Evolutionary conservation across 2,797 vertebrate genomes (phyloP).

Genomic region (Chaunax sp.): DNA sequence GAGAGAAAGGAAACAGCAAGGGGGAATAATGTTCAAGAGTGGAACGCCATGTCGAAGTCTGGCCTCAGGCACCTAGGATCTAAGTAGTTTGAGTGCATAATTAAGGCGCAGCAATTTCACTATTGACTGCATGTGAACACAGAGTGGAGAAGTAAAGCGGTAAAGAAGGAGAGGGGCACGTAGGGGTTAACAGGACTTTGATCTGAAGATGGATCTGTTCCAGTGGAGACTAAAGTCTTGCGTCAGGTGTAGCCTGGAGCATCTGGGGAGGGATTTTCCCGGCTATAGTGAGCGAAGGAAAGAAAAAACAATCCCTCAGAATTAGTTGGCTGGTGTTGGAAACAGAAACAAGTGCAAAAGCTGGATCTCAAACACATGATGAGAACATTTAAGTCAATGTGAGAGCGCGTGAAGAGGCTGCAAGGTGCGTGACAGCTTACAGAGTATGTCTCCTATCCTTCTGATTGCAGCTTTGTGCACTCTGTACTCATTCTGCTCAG

Average conservation of each 20-base stretch:
- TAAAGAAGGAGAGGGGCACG: background rate
- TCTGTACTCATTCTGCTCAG: constrained; percentile 70
- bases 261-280: constrained; percentile 70
- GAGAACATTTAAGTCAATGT: background rate
- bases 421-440: constrained; percentile 62
- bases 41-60: constrained; percentile 34
- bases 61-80: constrained; percentile 14
- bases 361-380: background rate
- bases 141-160: background rate
- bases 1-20: constrained; percentile 6
- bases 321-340: background rate
- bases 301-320: background rate
- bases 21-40: background rate
- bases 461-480: constrained; percentile 73
- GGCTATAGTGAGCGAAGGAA: constrained; percentile 51
- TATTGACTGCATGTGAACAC: background rate
- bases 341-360: constrained; percentile 9
- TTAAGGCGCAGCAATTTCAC: background rate
- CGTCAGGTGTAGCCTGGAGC: constrained; percentile 58
- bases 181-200: background rate
- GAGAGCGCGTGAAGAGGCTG: background rate
- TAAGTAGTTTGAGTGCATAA: constrained; percentile 35
- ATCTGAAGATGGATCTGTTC: constrained; percentile 39
- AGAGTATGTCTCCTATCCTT: constrained; percentile 69
- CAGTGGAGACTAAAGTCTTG: constrained; percentile 68